phyloP scores from a whole-genome alignment of 2,888 invertebrate genomes.

The Exocentrus adspersus region DNA sequence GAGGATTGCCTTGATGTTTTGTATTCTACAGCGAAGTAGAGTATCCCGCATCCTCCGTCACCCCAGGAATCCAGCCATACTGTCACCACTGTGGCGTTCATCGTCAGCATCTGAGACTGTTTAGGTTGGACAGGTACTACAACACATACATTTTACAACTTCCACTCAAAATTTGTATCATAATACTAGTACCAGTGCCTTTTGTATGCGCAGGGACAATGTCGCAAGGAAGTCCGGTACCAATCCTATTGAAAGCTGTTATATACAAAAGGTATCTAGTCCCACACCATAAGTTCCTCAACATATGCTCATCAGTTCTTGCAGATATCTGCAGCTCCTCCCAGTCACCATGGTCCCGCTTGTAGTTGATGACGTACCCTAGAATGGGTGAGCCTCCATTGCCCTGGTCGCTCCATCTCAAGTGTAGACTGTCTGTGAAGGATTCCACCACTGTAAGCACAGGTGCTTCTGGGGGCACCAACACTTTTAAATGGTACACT shows the following conservation, averaged over 20 bases:
- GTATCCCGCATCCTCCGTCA: slow-evolving; percentile 88
- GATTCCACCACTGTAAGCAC: slow-evolving; percentile 82
- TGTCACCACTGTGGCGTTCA: slow-evolving; percentile 87
- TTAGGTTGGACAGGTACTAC: slow-evolving; percentile 81
- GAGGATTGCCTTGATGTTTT: slow-evolving; percentile 72
- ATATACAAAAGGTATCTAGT: slow-evolving; percentile 89
- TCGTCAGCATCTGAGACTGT: slow-evolving; percentile 82
- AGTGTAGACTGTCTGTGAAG: slow-evolving; percentile 83
- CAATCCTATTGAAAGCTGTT: slow-evolving; percentile 90
- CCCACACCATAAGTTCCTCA: slow-evolving; percentile 88
- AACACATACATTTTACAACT: no score
- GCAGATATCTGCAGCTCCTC: slow-evolving; percentile 89
- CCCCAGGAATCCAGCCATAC: slow-evolving; percentile 90
- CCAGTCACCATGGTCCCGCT: slow-evolving; percentile 91
- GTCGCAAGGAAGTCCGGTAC: slow-evolving; percentile 88
- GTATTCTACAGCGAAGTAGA: slow-evolving; percentile 87
- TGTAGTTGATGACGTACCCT: slow-evolving; percentile 91
- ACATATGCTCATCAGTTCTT: slow-evolving; percentile 79
- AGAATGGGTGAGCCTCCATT: slow-evolving; percentile 84
- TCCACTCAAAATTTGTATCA: no score
- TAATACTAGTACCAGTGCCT: slow-evolving; percentile 81
- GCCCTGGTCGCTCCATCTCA: slow-evolving; percentile 79
- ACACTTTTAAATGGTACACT: slow-evolving; percentile 77
- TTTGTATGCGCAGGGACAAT: slow-evolving; percentile 87
- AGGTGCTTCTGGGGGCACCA: slow-evolving; percentile 89